Evolutionary conservation across 1,140 invertebrate species (phyloP), one percentile per base, ranked within the genome.

Genomic region (Panulirus ornatus): DNA sequence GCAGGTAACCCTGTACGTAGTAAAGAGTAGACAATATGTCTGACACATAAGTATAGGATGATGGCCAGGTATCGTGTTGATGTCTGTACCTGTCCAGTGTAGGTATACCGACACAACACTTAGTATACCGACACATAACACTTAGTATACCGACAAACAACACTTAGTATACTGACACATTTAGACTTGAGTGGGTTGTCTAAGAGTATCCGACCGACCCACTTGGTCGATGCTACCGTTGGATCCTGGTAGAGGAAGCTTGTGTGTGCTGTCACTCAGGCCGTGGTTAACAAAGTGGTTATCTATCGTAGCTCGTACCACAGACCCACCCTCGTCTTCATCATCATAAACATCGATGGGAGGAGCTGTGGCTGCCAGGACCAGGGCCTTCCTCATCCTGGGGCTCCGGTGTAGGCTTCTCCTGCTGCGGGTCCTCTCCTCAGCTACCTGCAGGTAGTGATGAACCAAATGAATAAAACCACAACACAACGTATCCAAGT

Each of bases 191-290:
- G 75, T 88, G 11, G 75, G 75, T 3, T 66, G 51, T 34, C 58
- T 79, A 42, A 79, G 14, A 38, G 75, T 63, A 11, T 79, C 85
- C 63, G 58, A 6, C 19, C n/a, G 8, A 6, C 58, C 54, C 22
- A 27, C 11, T 34, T 88, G 54, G 30, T 88, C 85, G 8, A 88
- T 58, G 22, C 85, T 88, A 1, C n/a, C 63, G 36, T 54, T 66
- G 19, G 75, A 81, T 2, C 75, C n/a, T 11, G 54, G 76, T 1
- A 88, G 51, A 22, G 85, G 85, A 14, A 88, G 75, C 27, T 88
- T 88, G 75, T 81, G 63, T 54, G 85, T 88, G 85, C 85, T 88
- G 76, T 88, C 85, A 9, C 16, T 5, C 8, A 88, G 85, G 14
- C 42, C 85, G 2, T 66, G 85, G 75, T 88, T 88, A 30, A 54